Evolutionary conservation across 2,888 invertebrate genomes (phyloP).

Genomic region (Cerceris rybyensis): DNA sequence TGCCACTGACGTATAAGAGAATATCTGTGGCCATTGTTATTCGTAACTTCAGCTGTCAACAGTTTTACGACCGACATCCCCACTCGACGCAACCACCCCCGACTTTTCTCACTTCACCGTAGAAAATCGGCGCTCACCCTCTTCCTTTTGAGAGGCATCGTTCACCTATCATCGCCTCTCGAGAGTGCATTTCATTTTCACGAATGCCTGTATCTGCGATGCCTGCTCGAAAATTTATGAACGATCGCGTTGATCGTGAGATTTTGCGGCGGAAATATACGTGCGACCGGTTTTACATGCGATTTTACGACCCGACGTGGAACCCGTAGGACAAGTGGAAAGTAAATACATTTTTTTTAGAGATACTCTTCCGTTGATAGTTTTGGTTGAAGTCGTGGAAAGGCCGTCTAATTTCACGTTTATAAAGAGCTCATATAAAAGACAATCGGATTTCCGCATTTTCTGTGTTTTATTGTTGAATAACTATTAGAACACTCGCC

Average conservation of each 20-base stretch:
- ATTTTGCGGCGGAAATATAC: conserved; percentile 58
- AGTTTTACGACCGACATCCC: conserved; percentile 68
- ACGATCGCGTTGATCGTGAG: conserved; percentile 30
- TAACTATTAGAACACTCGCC: too few relatives aligned
- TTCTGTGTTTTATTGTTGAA: too few relatives aligned
- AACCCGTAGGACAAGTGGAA: conserved; percentile 58
- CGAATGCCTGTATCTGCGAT: conserved; percentile 29
- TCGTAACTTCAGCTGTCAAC: conserved; percentile 71
- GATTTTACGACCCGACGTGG: conserved; percentile 71
- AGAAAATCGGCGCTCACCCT: conserved; percentile 24
- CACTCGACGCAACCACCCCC: conserved; percentile 7
- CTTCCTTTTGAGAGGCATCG: conserved; percentile 28
- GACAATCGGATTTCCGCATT: too few relatives aligned
- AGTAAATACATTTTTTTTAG: conserved; percentile 54
- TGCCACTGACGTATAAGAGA: conserved; percentile 38
- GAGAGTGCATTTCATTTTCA: conserved; percentile 65
- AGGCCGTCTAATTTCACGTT: too few relatives aligned
- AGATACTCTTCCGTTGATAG: not conserved
- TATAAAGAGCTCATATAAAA: too few relatives aligned
- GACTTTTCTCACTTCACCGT: conserved; percentile 3
- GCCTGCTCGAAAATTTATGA: conserved; percentile 58
- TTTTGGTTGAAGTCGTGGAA: too few relatives aligned
- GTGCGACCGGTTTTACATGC: conserved; percentile 62
- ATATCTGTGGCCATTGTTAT: conserved; percentile 53
- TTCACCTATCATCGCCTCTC: conserved; percentile 49